Evolutionary conservation across 2,113 vertebrate species (phyloP).

Genomic region (Callaeas wilsoni): DNA sequence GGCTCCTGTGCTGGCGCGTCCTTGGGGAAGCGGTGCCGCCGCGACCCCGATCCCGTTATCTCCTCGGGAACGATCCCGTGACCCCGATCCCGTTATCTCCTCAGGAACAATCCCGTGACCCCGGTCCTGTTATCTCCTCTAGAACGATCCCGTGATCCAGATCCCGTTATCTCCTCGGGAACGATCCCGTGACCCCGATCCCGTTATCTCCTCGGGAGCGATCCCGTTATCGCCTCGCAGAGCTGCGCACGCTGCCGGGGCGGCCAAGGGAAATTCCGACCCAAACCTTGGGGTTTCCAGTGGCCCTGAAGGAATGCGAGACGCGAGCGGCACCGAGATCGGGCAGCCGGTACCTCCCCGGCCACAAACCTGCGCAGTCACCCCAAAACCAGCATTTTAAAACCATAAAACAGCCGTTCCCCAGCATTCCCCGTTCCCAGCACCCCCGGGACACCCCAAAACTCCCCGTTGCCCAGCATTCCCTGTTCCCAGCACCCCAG

Average conservation of each 20-base stretch:
- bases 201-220: neutral
- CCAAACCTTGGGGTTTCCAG: accelerated
- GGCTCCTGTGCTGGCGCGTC: neutral
- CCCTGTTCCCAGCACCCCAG: neutral
- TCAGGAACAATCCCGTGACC: neutral
- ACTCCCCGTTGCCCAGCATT: too few species aligned
- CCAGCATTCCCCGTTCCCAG: neutral
- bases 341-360: neutral
- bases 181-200: too few species aligned
- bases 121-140: neutral
- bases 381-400: neutral
- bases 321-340: accelerated
- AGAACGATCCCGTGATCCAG: too few species aligned
- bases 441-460: neutral
- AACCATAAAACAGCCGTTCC: accelerated
- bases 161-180: neutral
- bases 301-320: neutral
- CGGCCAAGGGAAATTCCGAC: accelerated
- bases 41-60: neutral
- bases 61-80: accelerated
- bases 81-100: neutral
- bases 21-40: neutral
- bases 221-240: neutral
- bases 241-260: accelerated
- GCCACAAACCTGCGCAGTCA: accelerated